Conservation (phyloP, 2,797 vertebrate genomes). For the Artibeus jamaicensis region DNA sequence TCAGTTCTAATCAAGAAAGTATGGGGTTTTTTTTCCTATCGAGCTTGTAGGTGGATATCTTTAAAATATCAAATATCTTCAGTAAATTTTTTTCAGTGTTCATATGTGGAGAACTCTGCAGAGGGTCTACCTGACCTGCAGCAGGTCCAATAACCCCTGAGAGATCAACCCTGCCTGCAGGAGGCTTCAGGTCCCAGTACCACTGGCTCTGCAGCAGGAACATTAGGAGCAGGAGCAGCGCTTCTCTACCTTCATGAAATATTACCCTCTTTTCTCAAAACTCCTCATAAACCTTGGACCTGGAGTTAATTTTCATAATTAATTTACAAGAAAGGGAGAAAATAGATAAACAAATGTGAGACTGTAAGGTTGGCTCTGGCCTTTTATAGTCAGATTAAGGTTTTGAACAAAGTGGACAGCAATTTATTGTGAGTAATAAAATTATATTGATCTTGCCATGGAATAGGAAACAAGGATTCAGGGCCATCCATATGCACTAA, state of each 20-base stretch:
- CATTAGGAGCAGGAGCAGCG: neutral
- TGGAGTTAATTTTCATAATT: neutral
- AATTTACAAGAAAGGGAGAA: neutral
- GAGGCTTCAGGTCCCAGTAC: neutral
- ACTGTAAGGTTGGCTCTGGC: slow-evolving; percentile 4
- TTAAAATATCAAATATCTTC: neutral
- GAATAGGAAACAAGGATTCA: slow-evolving; percentile 16
- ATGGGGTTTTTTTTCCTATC: neutral
- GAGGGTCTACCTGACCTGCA: neutral
- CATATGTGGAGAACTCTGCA: neutral
- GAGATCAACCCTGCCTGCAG: neutral
- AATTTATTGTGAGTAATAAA: slow-evolving; percentile 59
- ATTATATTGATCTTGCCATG: slow-evolving; percentile 14
- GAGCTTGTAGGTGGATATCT: neutral
- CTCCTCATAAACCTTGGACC: neutral
- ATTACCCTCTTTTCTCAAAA: neutral
- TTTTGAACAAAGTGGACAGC: slow-evolving; percentile 43
- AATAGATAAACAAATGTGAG: neutral
- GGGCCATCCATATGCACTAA: slow-evolving; percentile 42
- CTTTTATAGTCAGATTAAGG: slow-evolving; percentile 50
- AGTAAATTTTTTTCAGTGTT: neutral
- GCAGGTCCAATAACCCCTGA: neutral
- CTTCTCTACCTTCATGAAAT: neutral
- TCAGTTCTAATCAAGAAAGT: neutral
- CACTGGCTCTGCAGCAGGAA: neutral